phyloP scores from a whole-genome alignment of 1,140 invertebrate species.

The Parasteatoda tepidariorum region DNA sequence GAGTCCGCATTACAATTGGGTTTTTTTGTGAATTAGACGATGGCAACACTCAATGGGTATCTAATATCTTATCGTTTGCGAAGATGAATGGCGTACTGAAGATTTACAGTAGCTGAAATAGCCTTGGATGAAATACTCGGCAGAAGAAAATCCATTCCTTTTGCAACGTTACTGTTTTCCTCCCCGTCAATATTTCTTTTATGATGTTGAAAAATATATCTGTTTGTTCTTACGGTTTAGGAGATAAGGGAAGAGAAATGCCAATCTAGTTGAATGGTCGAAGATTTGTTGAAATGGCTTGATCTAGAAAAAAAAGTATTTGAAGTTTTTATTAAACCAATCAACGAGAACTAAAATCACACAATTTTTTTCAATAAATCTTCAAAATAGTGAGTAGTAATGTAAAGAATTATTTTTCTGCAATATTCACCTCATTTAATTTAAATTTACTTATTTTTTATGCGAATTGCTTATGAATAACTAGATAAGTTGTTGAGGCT shows the following conservation, averaged over 20 bases:
- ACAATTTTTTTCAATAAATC: background rate
- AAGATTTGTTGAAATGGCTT: background rate
- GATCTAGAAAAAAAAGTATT: background rate
- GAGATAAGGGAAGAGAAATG: background rate
- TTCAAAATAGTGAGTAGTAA: too few species aligned
- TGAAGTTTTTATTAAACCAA: background rate
- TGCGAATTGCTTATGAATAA: too few species aligned
- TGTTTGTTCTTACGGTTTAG: background rate
- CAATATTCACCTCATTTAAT: too few species aligned
- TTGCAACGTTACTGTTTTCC: conserved; percentile 4
- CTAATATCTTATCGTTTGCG: conserved; percentile 41
- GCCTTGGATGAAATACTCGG: background rate
- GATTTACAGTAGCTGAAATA: conserved; percentile 30
- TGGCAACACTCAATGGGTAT: conserved; percentile 35
- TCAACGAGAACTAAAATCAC: background rate
- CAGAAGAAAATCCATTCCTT: conserved; percentile 25
- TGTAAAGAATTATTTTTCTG: background rate
- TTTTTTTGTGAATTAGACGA: conserved; percentile 28
- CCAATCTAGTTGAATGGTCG: background rate
- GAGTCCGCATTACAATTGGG: background rate
- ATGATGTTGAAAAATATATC: conserved; percentile 18
- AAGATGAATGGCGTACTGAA: conserved; percentile 23
- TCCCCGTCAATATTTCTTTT: background rate
- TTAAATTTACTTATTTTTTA: too few species aligned
- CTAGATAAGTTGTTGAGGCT: too few species aligned